Evolutionary conservation across 2,797 vertebrate genomes (phyloP).

Genomic region (Tympanoctomys barrerae): DNA sequence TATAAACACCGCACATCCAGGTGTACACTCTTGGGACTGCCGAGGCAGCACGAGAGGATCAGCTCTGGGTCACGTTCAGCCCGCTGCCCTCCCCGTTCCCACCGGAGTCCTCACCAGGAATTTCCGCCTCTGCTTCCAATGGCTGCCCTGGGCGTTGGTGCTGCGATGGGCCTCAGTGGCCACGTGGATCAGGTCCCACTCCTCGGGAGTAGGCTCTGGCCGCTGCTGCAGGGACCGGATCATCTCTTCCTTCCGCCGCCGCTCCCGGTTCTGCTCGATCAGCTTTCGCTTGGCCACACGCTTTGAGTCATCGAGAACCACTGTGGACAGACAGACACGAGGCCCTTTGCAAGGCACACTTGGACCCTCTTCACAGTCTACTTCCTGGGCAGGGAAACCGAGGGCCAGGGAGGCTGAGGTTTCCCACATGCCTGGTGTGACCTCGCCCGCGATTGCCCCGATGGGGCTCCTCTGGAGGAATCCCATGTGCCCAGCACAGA

Average conservation of each 20-base stretch:
- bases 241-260: conserved; percentile 97
- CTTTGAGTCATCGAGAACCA: conserved; percentile 98
- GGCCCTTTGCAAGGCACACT: background rate
- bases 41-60: too few relatives aligned
- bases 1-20: background rate
- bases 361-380: background rate
- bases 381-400: background rate
- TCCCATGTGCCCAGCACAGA: background rate
- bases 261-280: conserved; percentile 98
- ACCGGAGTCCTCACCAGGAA: conserved; percentile 92
- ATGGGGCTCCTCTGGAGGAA: background rate
- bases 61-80: background rate
- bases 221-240: conserved; percentile 96
- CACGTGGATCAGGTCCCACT: conserved; percentile 97
- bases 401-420: background rate
- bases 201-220: conserved; percentile 95
- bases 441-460: background rate
- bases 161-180: conserved; percentile 98
- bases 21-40: background rate
- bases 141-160: conserved; percentile 98
- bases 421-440: background rate
- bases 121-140: conserved; percentile 99
- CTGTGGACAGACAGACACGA: conserved; percentile 82
- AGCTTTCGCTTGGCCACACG: conserved; percentile 97
- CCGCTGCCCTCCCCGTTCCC: fast-evolving